These are phyloP conservation scores for Melanotaenia trifasciata DNA, from an alignment of 2,797 vertebrate species.

Conservation along the genomic window DNA sequence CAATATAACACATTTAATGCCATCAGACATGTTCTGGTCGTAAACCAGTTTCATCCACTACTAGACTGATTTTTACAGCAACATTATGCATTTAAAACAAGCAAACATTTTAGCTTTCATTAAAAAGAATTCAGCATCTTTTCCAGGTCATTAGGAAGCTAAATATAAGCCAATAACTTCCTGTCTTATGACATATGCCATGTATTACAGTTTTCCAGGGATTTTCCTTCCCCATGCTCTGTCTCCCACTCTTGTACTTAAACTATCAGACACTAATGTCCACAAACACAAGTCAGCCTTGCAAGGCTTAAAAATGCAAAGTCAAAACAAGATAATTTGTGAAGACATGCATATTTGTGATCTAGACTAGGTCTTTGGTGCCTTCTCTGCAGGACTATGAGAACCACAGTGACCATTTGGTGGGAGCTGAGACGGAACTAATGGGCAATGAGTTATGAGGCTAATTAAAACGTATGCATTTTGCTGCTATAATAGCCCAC, in stretches of 20 bases:
- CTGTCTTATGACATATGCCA: constrained; percentile 8
- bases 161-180: constrained; percentile 12
- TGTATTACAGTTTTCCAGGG: constrained; percentile 26
- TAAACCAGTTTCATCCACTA: constrained; percentile 3
- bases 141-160: constrained; percentile 4
- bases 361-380: constrained; percentile 15
- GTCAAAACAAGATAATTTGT: not conserved
- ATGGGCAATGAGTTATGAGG: constrained; percentile 45
- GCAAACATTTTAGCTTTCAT: not conserved
- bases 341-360: constrained; percentile 29
- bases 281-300: constrained; percentile 17
- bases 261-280: constrained; percentile 26
- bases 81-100: not conserved
- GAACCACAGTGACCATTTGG: constrained; percentile 25
- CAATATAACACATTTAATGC: constrained; percentile 21
- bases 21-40: constrained; percentile 21
- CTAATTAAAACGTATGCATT: constrained; percentile 48
- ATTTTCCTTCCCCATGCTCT: constrained; percentile 33
- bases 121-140: not conserved
- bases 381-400: constrained; percentile 16
- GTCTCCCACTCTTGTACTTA: constrained; percentile 2
- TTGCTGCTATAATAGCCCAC: constrained; percentile 30
- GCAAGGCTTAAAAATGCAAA: constrained; percentile 11
- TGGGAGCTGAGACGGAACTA: constrained; percentile 45
- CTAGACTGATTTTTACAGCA: not conserved